Base-by-base conservation (phyloP, 2,113 vertebrate species). In the Martes martes region DNA sequence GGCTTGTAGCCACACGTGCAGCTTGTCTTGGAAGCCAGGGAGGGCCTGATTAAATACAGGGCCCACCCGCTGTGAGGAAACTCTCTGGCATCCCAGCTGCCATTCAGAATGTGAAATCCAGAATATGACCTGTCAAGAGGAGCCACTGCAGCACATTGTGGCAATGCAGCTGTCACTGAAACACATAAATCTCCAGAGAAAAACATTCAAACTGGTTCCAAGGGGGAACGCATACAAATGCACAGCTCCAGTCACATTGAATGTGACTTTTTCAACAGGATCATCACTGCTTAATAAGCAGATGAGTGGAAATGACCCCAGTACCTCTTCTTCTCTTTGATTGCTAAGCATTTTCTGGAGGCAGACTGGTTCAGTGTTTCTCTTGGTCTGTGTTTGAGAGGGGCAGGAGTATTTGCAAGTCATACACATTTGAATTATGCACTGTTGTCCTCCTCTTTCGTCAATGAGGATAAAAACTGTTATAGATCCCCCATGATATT, bases 101-200 rank as follows among this genome's bases (percentile, higher is more conserved):
- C 94, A 93, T 69, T 96, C 90, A 96, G 90, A 94, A 95, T 93
- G 71, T 94, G 80, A 95, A 86, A 95, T 86, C 74, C 94, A 96
- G 98, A 94, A 97, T 89, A 26, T 89, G 96, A 96, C 95, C 90
- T 97, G 95, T 97, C 94, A 86, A 86, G 81, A 96, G 57, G 87
- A 95, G 87, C 80, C 92, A 57, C 94, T 96, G 86, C 50, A 83
- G 87, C 76, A 52, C 69, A 91, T 74, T 94, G 92, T 86, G 84
- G 91, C 76, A 36, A 13, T 47, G 95, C 96, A 97, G 96, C 97
- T 98, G 95, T 96, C 97, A 93, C 52, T 26, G 69, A 96, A 96
- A 96, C 61, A 55, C 45, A 31, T 24, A 80, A 50, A 42, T 97
- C 96, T 84, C 87, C 55, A n/a, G 87, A 97, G 84, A 45, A 69